These are phyloP conservation scores for Tautogolabrus adspersus DNA, from an alignment of 2,113 vertebrate species.

Conservation along the genomic window DNA sequence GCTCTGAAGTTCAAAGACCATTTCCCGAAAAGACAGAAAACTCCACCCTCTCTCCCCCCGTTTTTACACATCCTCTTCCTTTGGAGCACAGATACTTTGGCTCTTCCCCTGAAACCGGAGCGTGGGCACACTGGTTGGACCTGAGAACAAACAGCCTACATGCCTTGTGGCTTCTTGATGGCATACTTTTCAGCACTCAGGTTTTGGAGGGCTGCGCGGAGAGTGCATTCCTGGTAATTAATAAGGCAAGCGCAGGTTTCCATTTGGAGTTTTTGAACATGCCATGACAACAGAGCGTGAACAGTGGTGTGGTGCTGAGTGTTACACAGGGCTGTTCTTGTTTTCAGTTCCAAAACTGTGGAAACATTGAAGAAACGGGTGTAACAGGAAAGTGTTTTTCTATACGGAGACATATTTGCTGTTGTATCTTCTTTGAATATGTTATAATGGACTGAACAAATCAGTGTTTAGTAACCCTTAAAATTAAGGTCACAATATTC, in stretches of 20 bases:
- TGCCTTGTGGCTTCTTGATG: conserved; percentile 71
- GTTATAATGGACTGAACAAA: no score
- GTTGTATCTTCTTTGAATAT: neutral
- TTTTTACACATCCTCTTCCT: conserved; percentile 72
- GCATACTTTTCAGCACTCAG: conserved; percentile 62
- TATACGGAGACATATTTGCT: neutral
- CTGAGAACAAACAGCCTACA: conserved; percentile 59
- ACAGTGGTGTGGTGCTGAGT: conserved; percentile 29
- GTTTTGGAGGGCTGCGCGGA: conserved; percentile 51
- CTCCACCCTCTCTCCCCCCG: conserved; percentile 46
- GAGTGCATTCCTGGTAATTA: conserved; percentile 69
- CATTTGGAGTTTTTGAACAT: conserved; percentile 53
- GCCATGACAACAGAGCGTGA: conserved; percentile 50
- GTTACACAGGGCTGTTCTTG: conserved; percentile 51
- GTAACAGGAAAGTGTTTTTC: neutral
- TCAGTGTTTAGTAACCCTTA: no score
- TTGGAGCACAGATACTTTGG: conserved; percentile 67
- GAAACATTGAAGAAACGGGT: conserved; percentile 24
- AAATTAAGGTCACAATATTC: no score
- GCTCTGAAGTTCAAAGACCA: conserved; percentile 53
- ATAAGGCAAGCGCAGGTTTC: conserved; percentile 68
- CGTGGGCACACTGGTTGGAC: conserved; percentile 42
- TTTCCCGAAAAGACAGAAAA: conserved; percentile 49
- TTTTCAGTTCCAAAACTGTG: conserved; percentile 51
- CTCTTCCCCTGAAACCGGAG: conserved; percentile 61